Percentiles rank a stretch among this genome's conserved stretches.
phyloP scores from a whole-genome alignment of 2,113 vertebrate species.

The Spizaetus ornatus region DNA sequence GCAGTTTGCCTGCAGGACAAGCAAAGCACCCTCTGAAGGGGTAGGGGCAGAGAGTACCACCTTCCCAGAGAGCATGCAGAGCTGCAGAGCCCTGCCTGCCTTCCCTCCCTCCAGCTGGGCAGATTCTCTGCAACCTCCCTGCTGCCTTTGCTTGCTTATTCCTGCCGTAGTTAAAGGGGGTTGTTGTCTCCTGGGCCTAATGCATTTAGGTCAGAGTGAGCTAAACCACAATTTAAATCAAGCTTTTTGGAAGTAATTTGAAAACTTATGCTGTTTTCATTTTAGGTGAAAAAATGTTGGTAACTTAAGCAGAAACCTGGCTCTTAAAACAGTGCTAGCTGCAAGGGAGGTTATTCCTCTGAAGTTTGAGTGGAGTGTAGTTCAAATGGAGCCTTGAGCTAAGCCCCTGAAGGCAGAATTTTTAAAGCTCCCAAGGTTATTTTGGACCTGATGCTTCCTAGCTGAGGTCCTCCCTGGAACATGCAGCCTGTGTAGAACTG shows the following conservation, averaged over 20 bases:
- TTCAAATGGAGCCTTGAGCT: neutral
- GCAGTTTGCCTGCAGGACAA: neutral
- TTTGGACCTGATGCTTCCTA: neutral
- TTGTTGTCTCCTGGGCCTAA: neutral
- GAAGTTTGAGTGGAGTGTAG: neutral
- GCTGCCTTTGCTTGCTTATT: neutral
- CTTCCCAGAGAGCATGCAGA: neutral
- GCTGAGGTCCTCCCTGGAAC: neutral
- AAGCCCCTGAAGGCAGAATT: neutral
- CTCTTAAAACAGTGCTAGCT: neutral
- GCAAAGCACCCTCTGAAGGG: neutral
- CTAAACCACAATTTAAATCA: neutral
- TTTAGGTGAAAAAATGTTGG: neutral
- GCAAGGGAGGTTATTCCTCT: neutral
- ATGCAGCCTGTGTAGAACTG: accelerated
- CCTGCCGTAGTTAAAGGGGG: neutral
- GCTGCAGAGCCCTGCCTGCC: neutral
- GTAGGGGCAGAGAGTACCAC: neutral
- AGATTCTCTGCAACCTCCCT: neutral
- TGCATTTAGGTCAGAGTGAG: neutral
- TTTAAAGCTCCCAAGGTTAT: neutral
- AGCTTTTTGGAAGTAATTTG: neutral
- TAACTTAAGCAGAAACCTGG: neutral
- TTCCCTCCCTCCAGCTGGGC: neutral
- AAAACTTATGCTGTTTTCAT: neutral